Evolutionary conservation across 2,888 invertebrate genomes (phyloP).

Genomic region (Laothoe populi): DNA sequence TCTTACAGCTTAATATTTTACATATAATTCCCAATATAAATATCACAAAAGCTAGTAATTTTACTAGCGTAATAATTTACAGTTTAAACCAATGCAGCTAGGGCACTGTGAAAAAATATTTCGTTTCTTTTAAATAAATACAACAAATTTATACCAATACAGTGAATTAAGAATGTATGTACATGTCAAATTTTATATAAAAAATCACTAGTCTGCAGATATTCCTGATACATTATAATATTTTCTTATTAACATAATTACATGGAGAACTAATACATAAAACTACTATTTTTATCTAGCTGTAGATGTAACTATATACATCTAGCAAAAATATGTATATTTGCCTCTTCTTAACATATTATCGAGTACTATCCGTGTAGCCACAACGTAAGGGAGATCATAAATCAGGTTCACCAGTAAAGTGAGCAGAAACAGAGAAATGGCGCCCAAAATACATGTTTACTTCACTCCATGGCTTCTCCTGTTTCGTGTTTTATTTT

Average conservation of each 20-base stretch:
- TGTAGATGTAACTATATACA: slow-evolving; percentile 14
- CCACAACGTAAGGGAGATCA: slow-evolving; percentile 22
- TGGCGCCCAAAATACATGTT: slow-evolving; percentile 7
- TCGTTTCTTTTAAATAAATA: slow-evolving; percentile 15
- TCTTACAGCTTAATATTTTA: slow-evolving; percentile 40
- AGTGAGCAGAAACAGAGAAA: slow-evolving; percentile 4
- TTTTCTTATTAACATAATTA: slow-evolving; percentile 16
- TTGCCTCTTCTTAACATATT: slow-evolving; percentile 14
- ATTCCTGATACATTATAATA: slow-evolving; percentile 4
- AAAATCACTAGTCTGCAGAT: slow-evolving; percentile 18
- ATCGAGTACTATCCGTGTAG: slow-evolving; percentile 3
- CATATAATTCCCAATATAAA: slow-evolving; percentile 52
- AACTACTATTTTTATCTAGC: slow-evolving; percentile 15
- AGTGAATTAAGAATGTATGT: slow-evolving; percentile 9
- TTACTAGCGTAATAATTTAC: slow-evolving; percentile 40
- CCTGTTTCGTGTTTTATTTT: not conserved
- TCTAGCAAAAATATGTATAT: slow-evolving; percentile 15
- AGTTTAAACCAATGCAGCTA: slow-evolving; percentile 23
- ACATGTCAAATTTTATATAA: slow-evolving; percentile 18
- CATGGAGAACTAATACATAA: slow-evolving; percentile 22
- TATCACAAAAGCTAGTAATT: slow-evolving; percentile 62
- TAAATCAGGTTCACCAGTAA: slow-evolving; percentile 19
- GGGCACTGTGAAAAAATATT: slow-evolving; percentile 9
- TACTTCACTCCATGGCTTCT: not conserved
- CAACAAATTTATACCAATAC: slow-evolving; percentile 16